Evolutionary conservation across 2,113 vertebrate species (phyloP).

Genomic region (Pterocles gutturalis): DNA sequence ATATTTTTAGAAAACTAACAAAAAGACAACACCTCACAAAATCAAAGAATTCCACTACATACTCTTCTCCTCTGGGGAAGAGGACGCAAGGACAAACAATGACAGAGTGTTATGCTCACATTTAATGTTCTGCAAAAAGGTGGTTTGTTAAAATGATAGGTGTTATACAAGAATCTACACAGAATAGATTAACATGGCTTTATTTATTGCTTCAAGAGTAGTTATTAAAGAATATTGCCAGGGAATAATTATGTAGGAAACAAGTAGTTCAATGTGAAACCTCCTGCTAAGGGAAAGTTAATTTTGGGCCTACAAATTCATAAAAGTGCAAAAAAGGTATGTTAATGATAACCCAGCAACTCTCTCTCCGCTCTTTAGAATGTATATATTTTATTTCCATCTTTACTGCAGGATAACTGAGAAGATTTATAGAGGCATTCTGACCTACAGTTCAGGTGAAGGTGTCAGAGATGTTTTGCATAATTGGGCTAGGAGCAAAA

Average conservation of each 20-base stretch:
- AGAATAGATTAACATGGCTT: conserved; percentile 48
- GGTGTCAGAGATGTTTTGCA: neutral
- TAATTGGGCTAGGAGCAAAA: neutral
- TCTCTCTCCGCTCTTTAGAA: neutral
- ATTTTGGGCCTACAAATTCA: neutral
- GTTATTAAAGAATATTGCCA: conserved; percentile 70
- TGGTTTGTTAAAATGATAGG: neutral
- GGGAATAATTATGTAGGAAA: conserved; percentile 32
- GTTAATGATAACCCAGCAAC: neutral
- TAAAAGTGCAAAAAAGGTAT: neutral
- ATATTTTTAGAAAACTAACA: neutral
- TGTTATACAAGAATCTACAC: neutral
- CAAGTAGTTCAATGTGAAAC: neutral
- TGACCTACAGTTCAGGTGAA: neutral
- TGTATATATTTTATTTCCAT: neutral
- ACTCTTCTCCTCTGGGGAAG: neutral
- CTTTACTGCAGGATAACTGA: neutral
- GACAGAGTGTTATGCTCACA: neutral
- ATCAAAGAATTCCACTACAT: neutral
- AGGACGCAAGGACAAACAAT: neutral
- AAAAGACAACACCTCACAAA: neutral
- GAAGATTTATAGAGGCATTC: neutral
- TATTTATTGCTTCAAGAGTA: conserved; percentile 74
- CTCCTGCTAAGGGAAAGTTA: neutral
- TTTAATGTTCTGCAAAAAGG: neutral